Evolutionary conservation across 2,888 invertebrate genomes (phyloP), one percentile per base, ranked within the genome.

Genomic region (Margaritifera margaritifera): DNA sequence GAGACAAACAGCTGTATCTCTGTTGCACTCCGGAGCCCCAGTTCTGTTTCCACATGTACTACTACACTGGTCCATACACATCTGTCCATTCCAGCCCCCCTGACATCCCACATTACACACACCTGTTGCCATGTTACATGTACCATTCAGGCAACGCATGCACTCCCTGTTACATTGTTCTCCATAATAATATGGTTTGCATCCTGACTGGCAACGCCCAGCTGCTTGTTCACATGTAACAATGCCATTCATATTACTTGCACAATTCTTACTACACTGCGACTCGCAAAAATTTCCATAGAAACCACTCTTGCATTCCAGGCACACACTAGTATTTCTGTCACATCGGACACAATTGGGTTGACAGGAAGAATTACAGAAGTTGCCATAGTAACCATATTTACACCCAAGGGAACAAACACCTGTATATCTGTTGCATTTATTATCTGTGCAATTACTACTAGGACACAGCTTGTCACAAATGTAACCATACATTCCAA

Each of bases 221-320:
- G 42, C 42, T 42, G 42, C 15, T 42, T 42, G 42, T 15, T 42
- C 42, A 42, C 42, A 42, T 3, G 42, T 42, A 42, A 42, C 15
- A 42, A 42, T 42, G 42, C 42, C 42, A 42, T 42, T 42, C 15
- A 42, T 15, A 15, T 42, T 42, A 42, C 15, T 42, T 3, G 15
- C 15, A 57, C 72, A 72, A 31, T 64, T 62, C 6, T 6, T 19
- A 59, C 68, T 68, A 56, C 74, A 74, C 19, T 68, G 55, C 20
- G 54, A 27, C n/a, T 68, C 64, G 55, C 74, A 74, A 18, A 58
- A 19, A 8, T 57, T 55, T 2, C 74, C 74, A 42, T 52, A 74
- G 4, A 53, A 58, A 25, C 71, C 71, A 24, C 59, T 22, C n/a
- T 65, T 51, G 51, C 74, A 74, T 8, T 58, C 60, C 0, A 53